Conservation (phyloP, 2,113 vertebrate genomes). For the Gymnocephalus cernua region DNA sequence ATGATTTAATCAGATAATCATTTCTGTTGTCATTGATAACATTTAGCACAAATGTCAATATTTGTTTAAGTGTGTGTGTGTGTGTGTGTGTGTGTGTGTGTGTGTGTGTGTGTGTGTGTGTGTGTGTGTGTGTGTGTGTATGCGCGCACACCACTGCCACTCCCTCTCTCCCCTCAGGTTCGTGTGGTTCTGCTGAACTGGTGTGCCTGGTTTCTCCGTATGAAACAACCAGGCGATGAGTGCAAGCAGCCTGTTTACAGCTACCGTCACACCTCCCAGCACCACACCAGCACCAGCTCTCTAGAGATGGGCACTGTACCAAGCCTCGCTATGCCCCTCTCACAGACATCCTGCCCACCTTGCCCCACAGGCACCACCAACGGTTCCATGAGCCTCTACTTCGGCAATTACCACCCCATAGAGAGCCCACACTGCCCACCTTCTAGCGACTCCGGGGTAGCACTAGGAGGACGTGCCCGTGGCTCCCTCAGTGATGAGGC, state of each 20-base stretch:
- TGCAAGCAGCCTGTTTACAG: constrained; percentile 88
- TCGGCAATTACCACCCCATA: constrained; percentile 87
- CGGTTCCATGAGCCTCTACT: constrained; percentile 90
- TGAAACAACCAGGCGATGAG: constrained; percentile 94
- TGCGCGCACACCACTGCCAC: background rate
- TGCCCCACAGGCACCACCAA: constrained; percentile 85
- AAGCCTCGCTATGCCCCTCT: constrained; percentile 66
- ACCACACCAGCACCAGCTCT: constrained; percentile 89
- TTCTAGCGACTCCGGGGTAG: constrained; percentile 90
- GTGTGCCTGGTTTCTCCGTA: constrained; percentile 98
- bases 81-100: background rate
- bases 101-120: too few species aligned
- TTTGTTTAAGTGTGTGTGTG: background rate
- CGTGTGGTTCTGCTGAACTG: constrained; percentile 94
- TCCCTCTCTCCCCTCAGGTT: constrained; percentile 81
- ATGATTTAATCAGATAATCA: background rate
- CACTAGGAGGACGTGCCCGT: constrained; percentile 81
- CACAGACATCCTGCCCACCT: constrained; percentile 71
- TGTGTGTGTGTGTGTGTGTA: too few species aligned
- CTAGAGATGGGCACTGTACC: constrained; percentile 77
- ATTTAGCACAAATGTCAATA: background rate
- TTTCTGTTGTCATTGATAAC: background rate
- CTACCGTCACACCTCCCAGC: constrained; percentile 74
- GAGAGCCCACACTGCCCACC: constrained; percentile 89
- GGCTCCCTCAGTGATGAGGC: constrained; percentile 68